Evolutionary conservation across 2,888 invertebrate species (phyloP).

Genomic region (Epinotia demarniana): DNA sequence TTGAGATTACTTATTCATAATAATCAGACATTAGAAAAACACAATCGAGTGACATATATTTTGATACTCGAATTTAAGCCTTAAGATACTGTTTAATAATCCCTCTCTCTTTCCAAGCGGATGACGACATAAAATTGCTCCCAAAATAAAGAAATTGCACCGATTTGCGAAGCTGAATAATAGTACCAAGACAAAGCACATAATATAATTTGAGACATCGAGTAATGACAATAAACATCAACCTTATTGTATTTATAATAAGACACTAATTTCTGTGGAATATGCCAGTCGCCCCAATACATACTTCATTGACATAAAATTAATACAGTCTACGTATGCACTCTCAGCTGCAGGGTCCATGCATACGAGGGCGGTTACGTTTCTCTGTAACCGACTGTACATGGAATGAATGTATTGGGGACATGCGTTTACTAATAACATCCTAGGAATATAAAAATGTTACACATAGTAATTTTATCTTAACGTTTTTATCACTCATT

Average conservation of each 20-base stretch:
- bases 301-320: conserved; percentile 29
- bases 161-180: not conserved
- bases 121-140: not conserved
- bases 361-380: too few species aligned
- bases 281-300: conserved; percentile 37
- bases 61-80: not conserved
- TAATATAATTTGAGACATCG: conserved; percentile 27
- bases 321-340: conserved; percentile 10
- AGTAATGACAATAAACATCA: conserved; percentile 26
- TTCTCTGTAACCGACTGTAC: not conserved
- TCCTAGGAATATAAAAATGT: conserved; percentile 28
- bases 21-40: conserved; percentile 13
- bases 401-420: conserved; percentile 15
- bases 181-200: conserved; percentile 23
- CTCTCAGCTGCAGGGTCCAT: too few species aligned
- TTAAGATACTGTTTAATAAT: not conserved
- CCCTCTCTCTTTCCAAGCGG: not conserved
- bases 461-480: conserved; percentile 1
- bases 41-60: not conserved
- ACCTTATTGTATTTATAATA: conserved; percentile 41
- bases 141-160: not conserved
- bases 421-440: conserved; percentile 29
- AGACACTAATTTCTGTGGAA: conserved; percentile 39
- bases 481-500: not conserved
- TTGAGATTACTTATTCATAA: conserved; percentile 19